These are phyloP conservation scores for Mythimna albipuncta DNA, from an alignment of 2,888 invertebrate genomes.

Conservation along the genomic window DNA sequence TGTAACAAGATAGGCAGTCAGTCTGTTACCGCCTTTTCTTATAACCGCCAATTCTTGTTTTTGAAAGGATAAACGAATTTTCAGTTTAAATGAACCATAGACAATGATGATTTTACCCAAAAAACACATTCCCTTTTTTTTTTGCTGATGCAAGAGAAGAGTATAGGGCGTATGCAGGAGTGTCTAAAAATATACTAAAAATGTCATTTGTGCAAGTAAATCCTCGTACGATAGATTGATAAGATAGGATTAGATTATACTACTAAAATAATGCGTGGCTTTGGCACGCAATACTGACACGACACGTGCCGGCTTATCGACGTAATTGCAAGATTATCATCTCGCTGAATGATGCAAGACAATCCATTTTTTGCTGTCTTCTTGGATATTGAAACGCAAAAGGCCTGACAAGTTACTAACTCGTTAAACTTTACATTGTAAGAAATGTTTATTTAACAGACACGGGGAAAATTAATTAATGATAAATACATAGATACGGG, in stretches of 20 bases:
- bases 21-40: not conserved
- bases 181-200: not conserved
- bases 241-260: slow-evolving; percentile 8
- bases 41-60: not conserved
- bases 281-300: not conserved
- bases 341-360: slow-evolving; percentile 25
- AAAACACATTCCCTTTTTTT: not conserved
- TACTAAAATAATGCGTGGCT: not conserved
- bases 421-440: not conserved
- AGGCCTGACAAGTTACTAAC: not conserved
- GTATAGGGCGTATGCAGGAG: not conserved
- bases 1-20: no score
- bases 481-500: not conserved
- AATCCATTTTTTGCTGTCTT: slow-evolving; percentile 2
- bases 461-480: not conserved
- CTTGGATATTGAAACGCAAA: slow-evolving; percentile 8
- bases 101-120: not conserved
- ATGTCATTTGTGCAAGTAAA: slow-evolving; percentile 5
- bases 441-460: not conserved
- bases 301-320: slow-evolving; percentile 17
- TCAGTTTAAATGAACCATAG: not conserved
- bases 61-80: not conserved
- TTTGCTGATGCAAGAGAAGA: not conserved
- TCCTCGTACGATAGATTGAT: slow-evolving; percentile 25
- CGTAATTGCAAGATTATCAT: slow-evolving; percentile 31